phyloP scores from a whole-genome alignment of 2,113 vertebrate genomes.

The Glareola pratincola region DNA sequence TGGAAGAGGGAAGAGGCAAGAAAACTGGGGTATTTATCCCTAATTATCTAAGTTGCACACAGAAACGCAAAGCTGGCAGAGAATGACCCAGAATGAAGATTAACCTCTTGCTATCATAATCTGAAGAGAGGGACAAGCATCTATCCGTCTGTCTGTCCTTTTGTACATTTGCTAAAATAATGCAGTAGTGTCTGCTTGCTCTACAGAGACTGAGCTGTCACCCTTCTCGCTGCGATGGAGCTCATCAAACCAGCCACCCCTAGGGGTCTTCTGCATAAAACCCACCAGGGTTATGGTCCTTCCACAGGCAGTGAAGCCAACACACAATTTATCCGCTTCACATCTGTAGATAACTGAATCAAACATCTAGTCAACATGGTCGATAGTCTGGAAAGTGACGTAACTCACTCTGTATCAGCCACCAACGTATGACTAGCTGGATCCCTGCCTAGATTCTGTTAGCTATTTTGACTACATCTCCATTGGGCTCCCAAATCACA shows the following conservation, averaged over 20 bases:
- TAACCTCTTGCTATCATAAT: neutral
- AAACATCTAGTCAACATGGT: rapidly evolving
- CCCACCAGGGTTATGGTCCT: rapidly evolving
- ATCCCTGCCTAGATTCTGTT: neutral
- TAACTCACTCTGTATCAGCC: neutral
- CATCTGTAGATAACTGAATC: neutral
- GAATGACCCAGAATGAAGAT: neutral
- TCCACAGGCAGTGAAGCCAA: neutral
- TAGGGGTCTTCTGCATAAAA: neutral
- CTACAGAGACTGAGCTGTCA: neutral
- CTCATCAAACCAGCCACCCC: neutral
- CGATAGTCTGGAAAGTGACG: neutral
- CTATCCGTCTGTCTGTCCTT: neutral
- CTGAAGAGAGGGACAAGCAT: neutral
- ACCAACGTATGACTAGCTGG: neutral
- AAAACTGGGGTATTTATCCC: neutral
- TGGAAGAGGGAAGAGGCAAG: neutral
- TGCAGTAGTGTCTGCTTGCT: neutral
- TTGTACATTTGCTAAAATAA: neutral
- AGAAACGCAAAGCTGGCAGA: neutral
- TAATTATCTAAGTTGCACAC: neutral
- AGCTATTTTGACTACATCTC: neutral
- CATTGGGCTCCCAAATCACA: neutral
- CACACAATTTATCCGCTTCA: neutral
- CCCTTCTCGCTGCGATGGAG: neutral